Base-by-base conservation (phyloP, 2,888 invertebrate genomes). In the Ptychoptera albimana region DNA sequence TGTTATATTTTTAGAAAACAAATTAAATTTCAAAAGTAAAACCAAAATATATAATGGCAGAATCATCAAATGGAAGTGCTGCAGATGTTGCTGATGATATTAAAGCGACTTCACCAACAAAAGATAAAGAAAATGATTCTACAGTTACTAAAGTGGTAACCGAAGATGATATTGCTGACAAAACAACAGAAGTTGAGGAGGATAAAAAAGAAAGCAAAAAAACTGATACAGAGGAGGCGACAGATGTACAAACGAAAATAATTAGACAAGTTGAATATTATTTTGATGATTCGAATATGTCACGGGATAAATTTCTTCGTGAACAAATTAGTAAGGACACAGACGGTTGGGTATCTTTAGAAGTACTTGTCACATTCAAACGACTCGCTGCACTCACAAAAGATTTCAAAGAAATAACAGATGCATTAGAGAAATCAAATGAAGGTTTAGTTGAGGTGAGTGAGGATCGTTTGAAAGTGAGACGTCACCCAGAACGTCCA, bases 281-380 rank as follows among this genome's bases (percentile, higher is more conserved):
- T 35, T 87, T 85, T 70, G 93, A 97, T 42, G 89, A 98, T 63
- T 74, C 83, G 6, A 98, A 98, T 66, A 70, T 98, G 43, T 80
- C 82, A 1, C 75, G 84, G 47, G 97, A 98, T 61, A 92, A 86
- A 64, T 98, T 96, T 60, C 69, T 98, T n/a, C 76, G 79, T 53
- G 85, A 86, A 48, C 82, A 92, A 66, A 75, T 85, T 1, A 77
- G 77, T 52, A 70, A 85, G 50, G 85, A 91, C 52, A 85, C 93
- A 49, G 85, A 92, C 44, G 96, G 88, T 2, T 91, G 97, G 97
- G 76, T 98, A 14, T 76, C 87, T 0, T 60, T 97, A 39, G 77
- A 81, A 0, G 76, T 84, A 0, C 73, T 98, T 64, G 67, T 85
- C 39, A 89, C 79, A 47, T 98, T 97, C 62, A 92, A 94, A 63